phyloP scores from a whole-genome alignment of 2,113 vertebrate genomes.

The Bos javanicus region DNA sequence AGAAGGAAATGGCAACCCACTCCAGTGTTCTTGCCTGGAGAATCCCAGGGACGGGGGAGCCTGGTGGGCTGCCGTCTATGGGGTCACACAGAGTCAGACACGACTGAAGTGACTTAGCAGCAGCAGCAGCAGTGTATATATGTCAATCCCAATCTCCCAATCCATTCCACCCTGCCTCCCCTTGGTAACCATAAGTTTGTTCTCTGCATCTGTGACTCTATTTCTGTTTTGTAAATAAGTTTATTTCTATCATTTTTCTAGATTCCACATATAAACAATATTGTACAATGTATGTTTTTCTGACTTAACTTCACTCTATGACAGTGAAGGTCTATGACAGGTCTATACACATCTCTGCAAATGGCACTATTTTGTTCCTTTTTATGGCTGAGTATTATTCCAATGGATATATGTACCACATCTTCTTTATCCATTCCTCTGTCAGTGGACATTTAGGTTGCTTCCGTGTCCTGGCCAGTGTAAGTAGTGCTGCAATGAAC shows the following conservation, averaged over 20 bases:
- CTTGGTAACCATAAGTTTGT: background rate
- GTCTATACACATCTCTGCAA: background rate
- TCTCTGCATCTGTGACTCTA: background rate
- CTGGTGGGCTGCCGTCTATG: too few species aligned
- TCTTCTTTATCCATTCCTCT: background rate
- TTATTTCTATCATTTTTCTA: background rate
- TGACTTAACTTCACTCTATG: background rate
- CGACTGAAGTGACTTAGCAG: too few species aligned
- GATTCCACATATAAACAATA: background rate
- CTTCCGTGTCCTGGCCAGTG: background rate
- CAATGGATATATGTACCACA: background rate
- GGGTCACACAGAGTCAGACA: too few species aligned
- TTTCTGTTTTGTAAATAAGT: background rate
- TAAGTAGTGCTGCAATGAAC: background rate
- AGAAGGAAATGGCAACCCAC: too few species aligned
- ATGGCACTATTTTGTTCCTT: background rate
- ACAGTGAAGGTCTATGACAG: background rate
- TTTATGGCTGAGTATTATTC: background rate
- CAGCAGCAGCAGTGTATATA: background rate
- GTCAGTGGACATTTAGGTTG: background rate
- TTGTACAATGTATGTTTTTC: background rate
- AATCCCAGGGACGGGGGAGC: too few species aligned
- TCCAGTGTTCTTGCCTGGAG: too few species aligned
- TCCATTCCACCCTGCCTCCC: background rate
- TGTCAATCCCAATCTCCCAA: background rate